phyloP scores from a whole-genome alignment of 2,888 invertebrate genomes.

The Pseudococcus viburni region DNA sequence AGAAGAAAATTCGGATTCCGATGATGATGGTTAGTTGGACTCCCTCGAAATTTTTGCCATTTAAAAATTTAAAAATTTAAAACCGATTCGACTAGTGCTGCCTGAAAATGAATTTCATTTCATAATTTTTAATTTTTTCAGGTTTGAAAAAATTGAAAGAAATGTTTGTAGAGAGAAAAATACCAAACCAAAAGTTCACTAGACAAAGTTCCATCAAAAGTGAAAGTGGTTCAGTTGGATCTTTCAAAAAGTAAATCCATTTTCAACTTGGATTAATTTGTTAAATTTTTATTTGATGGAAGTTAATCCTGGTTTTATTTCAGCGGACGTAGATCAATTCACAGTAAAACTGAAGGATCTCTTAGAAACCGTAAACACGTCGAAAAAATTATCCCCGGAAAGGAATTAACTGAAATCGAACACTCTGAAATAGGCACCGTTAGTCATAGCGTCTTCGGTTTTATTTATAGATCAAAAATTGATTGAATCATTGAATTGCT shows the following conservation, averaged over 20 bases:
- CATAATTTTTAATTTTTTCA: constrained; percentile 69
- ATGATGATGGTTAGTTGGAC: constrained; percentile 67
- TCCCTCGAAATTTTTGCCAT: not conserved
- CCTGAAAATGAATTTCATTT: no score
- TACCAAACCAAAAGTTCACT: constrained; percentile 69
- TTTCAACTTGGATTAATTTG: not conserved
- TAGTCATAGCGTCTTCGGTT: not conserved
- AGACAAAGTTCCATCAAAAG: constrained; percentile 49
- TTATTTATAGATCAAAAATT: no score
- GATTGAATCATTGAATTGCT: no score
- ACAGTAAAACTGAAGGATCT: constrained; percentile 75
- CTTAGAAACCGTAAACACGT: constrained; percentile 45
- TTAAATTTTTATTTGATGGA: no score
- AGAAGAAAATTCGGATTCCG: constrained; percentile 74
- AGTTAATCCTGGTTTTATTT: not conserved
- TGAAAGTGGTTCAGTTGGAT: constrained; percentile 42
- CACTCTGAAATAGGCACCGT: constrained; percentile 93
- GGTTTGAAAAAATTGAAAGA: constrained; percentile 82
- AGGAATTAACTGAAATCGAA: constrained; percentile 91
- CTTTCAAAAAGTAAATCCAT: constrained; percentile 37
- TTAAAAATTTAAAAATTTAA: no score
- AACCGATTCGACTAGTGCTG: no score
- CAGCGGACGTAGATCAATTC: constrained; percentile 76
- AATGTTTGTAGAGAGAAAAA: constrained; percentile 80
- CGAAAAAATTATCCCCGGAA: constrained; percentile 71